Conservation (phyloP, 1,140 invertebrate genomes). For the Atta cephalotes region DNA sequence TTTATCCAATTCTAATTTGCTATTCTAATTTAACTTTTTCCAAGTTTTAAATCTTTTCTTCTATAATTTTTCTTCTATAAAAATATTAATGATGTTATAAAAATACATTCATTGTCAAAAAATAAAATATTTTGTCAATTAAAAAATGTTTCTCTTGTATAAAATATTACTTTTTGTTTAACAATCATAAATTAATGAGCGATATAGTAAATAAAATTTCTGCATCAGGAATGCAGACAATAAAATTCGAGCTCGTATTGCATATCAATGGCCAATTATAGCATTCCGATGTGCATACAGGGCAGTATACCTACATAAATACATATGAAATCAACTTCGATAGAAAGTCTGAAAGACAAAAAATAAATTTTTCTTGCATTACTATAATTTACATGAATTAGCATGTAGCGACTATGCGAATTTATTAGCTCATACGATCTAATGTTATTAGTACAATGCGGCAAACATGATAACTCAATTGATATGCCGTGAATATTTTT, state of each 20-base stretch:
- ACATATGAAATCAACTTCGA: neutral
- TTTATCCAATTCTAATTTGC: neutral
- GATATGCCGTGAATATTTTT: constrained; percentile 9
- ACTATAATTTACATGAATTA: constrained; percentile 14
- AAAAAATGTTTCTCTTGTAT: neutral
- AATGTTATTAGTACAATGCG: constrained; percentile 45
- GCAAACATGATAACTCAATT: constrained; percentile 46
- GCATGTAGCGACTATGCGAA: neutral
- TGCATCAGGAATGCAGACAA: neutral
- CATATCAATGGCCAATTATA: neutral
- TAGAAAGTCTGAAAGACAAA: neutral
- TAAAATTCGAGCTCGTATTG: neutral
- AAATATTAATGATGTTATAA: neutral
- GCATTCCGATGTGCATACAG: neutral
- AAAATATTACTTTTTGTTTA: neutral
- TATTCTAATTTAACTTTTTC: neutral
- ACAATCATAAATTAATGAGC: neutral
- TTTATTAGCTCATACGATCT: constrained; percentile 32
- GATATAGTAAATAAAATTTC: neutral
- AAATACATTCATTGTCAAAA: neutral
- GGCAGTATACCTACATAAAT: neutral
- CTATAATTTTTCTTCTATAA: neutral
- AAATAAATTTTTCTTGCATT: neutral
- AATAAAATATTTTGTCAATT: neutral
- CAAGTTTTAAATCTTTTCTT: neutral